phyloP scores from a whole-genome alignment of 2,888 invertebrate genomes.

The Aleiodes testaceus region DNA sequence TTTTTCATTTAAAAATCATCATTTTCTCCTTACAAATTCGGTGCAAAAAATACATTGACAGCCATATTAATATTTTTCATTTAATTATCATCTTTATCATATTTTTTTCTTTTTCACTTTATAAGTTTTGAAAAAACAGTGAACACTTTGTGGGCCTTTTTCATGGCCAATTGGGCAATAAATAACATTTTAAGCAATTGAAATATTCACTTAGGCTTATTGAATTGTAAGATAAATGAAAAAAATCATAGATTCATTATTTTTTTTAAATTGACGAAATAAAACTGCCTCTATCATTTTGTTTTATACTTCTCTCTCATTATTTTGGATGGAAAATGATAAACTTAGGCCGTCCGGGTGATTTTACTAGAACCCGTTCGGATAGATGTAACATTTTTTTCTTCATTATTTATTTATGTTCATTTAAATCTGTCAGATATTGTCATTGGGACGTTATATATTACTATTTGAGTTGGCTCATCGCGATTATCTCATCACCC shows the following conservation, averaged over 20 bases:
- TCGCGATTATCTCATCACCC: constrained; percentile 51
- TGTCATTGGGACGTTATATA: constrained; percentile 71
- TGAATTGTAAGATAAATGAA: constrained; percentile 14
- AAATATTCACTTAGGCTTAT: constrained; percentile 29
- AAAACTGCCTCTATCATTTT: neutral
- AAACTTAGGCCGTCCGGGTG: constrained; percentile 60
- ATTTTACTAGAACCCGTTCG: constrained; percentile 45
- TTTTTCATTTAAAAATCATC: too few relatives aligned
- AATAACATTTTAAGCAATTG: constrained; percentile 10
- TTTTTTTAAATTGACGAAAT: neutral
- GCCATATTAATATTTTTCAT: constrained; percentile 7
- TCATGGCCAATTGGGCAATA: constrained; percentile 14
- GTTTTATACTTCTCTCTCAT: neutral
- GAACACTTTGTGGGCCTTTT: constrained; percentile 35
- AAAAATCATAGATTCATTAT: constrained; percentile 1
- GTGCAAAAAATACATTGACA: constrained; percentile 30
- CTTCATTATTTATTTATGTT: constrained; percentile 21
- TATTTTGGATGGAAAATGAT: constrained; percentile 49
- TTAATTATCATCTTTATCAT: neutral
- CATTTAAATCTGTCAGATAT: constrained; percentile 56
- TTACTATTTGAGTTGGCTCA: constrained; percentile 63
- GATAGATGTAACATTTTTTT: constrained; percentile 47
- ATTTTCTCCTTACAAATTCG: constrained; percentile 10
- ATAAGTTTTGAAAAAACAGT: constrained; percentile 23
- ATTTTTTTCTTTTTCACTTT: too few relatives aligned